Conservation (phyloP, 2,888 invertebrate genomes). For the Imbricaverruca yamaguchii region DNA sequence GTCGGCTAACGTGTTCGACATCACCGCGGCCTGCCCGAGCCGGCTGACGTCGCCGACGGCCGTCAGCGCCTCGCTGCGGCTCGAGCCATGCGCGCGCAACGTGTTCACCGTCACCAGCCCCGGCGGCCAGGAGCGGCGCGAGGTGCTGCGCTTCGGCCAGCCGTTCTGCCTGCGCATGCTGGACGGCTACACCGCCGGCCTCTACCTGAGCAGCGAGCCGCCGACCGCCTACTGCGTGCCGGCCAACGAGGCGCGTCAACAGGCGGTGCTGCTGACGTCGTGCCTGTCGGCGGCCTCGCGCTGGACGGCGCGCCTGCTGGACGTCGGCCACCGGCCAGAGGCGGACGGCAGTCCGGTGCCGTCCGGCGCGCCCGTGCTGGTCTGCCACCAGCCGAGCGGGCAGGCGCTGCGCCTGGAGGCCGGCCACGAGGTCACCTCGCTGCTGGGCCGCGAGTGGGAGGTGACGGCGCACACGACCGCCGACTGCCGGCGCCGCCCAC, state of each 20-base stretch:
- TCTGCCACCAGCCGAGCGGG: slow-evolving; percentile 11
- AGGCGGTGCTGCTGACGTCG: slow-evolving; percentile 3
- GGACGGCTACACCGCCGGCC: background rate
- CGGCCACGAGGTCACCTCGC: slow-evolving; percentile 5
- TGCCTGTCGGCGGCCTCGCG: background rate
- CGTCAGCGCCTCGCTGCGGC: slow-evolving; percentile 13
- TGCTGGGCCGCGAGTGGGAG: slow-evolving; percentile 9
- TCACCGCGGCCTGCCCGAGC: background rate
- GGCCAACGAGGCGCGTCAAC: background rate
- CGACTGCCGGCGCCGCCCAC: background rate
- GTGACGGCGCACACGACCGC: background rate
- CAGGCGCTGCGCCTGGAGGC: slow-evolving; percentile 15
- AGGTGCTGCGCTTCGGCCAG: background rate
- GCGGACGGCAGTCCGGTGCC: slow-evolving; percentile 9
- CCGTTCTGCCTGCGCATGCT: background rate
- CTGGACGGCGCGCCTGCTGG: slow-evolving; percentile 1
- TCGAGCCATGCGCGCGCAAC: background rate
- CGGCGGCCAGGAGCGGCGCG: background rate
- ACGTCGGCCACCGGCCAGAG: background rate
- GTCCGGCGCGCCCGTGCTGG: background rate
- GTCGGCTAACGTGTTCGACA: background rate
- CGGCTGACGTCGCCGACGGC: background rate
- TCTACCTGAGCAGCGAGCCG: slow-evolving; percentile 14
- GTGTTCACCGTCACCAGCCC: background rate
- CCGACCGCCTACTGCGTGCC: slow-evolving; percentile 17